A percentile compares a stretch with the other conserved stretches of the same genome.
phyloP scores from a whole-genome alignment of 2,888 invertebrate species.

The Caenorhabditis doughertyi region DNA sequence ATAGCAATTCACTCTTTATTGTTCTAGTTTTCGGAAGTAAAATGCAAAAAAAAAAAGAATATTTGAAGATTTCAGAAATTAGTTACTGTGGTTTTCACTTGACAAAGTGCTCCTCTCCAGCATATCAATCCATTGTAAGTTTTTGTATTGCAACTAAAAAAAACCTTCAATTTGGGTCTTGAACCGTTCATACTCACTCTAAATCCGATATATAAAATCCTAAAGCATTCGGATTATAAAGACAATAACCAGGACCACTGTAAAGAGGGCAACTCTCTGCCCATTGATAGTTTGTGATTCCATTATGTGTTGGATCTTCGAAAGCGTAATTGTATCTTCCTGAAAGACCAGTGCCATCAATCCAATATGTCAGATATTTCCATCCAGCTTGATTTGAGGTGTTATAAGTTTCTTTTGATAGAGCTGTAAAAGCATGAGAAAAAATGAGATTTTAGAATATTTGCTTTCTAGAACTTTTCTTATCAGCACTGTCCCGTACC shows the following conservation, averaged over 20 bases:
- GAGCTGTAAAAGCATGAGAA: too few species aligned
- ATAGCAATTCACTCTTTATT: too few species aligned
- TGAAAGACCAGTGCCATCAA: neutral
- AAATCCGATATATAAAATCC: neutral
- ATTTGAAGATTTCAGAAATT: too few species aligned
- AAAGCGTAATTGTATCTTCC: neutral
- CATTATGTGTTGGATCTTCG: slow-evolving; percentile 18
- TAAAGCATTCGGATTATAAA: neutral
- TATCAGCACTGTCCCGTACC: too few species aligned
- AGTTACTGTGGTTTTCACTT: neutral
- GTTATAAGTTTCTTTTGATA: neutral
- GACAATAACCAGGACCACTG: neutral
- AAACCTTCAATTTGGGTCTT: neutral
- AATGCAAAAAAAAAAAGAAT: too few species aligned
- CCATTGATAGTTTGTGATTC: neutral
- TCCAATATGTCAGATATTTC: neutral
- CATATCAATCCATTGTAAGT: neutral
- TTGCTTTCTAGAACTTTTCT: too few species aligned
- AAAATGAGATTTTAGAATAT: too few species aligned
- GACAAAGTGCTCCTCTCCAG: slow-evolving; percentile 2
- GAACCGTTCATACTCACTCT: neutral
- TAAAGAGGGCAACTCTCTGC: neutral
- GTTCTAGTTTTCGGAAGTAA: too few species aligned
- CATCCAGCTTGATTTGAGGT: neutral
- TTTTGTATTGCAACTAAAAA: neutral